Conservation (phyloP, 2,888 invertebrate species). For the Phalera bucephala region DNA sequence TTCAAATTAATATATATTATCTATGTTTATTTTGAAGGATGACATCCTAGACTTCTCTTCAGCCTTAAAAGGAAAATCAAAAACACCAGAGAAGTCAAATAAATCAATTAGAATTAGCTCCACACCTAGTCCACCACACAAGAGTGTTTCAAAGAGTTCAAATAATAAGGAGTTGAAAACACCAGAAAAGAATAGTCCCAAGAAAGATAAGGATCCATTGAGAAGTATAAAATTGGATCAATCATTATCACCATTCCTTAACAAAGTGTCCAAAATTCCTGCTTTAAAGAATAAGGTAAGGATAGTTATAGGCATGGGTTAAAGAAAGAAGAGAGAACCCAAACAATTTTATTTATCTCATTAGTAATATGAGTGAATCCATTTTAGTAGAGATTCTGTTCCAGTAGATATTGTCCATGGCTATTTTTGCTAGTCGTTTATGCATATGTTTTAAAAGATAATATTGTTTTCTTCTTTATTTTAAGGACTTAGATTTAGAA, state of each 20-base stretch:
- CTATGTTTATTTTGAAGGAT: slow-evolving; percentile 35
- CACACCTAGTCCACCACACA: slow-evolving; percentile 39
- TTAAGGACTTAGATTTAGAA: slow-evolving; percentile 36
- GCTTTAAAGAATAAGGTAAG: slow-evolving; percentile 46
- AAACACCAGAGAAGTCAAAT: slow-evolving; percentile 32
- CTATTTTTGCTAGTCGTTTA: too few species aligned
- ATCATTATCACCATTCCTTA: slow-evolving; percentile 45
- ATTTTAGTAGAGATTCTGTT: too few species aligned
- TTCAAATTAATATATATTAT: too few species aligned
- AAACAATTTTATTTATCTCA: too few species aligned
- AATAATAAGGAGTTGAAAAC: slow-evolving; percentile 36
- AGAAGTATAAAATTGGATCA: slow-evolving; percentile 50
- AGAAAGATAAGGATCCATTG: slow-evolving; percentile 47
- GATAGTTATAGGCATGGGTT: slow-evolving; percentile 1
- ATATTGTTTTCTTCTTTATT: slow-evolving; percentile 2
- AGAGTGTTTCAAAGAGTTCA: slow-evolving; percentile 12
- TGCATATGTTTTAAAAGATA: too few species aligned
- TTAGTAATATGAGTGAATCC: too few species aligned
- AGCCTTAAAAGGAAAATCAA: slow-evolving; percentile 26
- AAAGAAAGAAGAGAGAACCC: too few species aligned
- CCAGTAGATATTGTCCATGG: too few species aligned
- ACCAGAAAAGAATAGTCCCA: slow-evolving; percentile 37
- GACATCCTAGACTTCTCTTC: slow-evolving; percentile 35
- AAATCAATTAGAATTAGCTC: slow-evolving; percentile 44
- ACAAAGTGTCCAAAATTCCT: slow-evolving; percentile 39